A percentile compares a stretch with the other conserved stretches of the same genome.
phyloP scores from a whole-genome alignment of 2,113 vertebrate genomes.

The Galbula dea region DNA sequence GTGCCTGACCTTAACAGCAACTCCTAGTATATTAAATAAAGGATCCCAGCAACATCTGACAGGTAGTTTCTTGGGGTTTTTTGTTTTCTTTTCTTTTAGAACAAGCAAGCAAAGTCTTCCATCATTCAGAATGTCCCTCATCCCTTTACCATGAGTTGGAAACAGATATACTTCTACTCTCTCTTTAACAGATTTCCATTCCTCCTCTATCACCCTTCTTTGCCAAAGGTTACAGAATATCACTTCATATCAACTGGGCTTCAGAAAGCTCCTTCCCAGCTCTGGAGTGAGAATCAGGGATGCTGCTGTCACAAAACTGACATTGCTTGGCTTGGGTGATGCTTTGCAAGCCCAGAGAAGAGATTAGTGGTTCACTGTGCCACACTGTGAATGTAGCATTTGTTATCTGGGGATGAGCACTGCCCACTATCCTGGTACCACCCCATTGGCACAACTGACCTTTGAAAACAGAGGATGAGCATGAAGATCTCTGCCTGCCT shows the following conservation, averaged over 20 bases:
- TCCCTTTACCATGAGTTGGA: not conserved
- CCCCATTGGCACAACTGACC: not conserved
- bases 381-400: fast-evolving
- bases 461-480: not conserved
- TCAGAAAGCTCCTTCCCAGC: not conserved
- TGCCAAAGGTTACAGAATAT: not conserved
- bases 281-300: not conserved
- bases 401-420: not conserved
- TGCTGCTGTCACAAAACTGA: not conserved
- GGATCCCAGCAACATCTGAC: not conserved
- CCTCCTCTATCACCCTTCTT: not conserved
- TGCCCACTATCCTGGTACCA: not conserved
- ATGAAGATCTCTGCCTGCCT: not conserved
- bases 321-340: not conserved
- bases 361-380: not conserved
- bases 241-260: not conserved
- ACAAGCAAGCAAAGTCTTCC: not conserved
- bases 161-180: not conserved
- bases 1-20: not conserved
- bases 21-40: not conserved
- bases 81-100: not conserved
- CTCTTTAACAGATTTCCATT: not conserved
- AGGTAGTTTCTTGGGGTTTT: not conserved
- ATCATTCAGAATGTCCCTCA: not conserved
- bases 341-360: not conserved